Evolutionary conservation across 2,113 vertebrate genomes (phyloP), one percentile per base, ranked within the genome.

Genomic region (Nettapus auritus): DNA sequence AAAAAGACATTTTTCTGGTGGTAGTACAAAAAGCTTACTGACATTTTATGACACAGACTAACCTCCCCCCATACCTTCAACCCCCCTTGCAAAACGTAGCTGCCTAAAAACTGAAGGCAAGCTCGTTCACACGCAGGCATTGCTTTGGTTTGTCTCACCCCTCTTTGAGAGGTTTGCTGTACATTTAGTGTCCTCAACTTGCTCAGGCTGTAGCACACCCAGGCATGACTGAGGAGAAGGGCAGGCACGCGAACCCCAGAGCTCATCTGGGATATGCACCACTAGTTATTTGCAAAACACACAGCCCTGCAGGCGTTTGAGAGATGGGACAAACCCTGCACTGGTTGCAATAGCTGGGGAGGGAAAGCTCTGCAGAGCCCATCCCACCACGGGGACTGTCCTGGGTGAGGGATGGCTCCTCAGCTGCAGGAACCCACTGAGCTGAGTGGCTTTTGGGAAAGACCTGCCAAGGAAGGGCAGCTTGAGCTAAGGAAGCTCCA

Each of bases 11-110:
- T 95, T 74, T 95, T 94, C 64, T 96, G 56, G 86, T 95, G 80
- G 67, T 90, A 95, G 94, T 95, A 93, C 93, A 89, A 95, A 94
- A 98, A 97, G 62, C 74, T 95, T 91, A 55, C 96, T 97, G 98
- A 98, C 96, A 97, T 97, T 97, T 97, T 86, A 67, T 82, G 80
- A 88, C 79, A 89, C 7, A 20, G 34, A 9, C 81, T 77, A 95
- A 90, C 86, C 79, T 56, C 29, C 81, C 26, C 31, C 42, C 91
- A 59, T 89, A 87, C 86, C 77, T 82, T 93, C 81, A 96, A 67
- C 55, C 71, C 38, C 33, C 2, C 42, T 84, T 82, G 75, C 44
- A 59, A 86, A 91, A 68, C 0, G 0, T 20, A 75, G 33, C 56
- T 60, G 52, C 56, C 66, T 88, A 67, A 75, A 76, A 87, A 25